Conservation (phyloP, 2,797 vertebrate genomes). For the Semotilus atromaculatus region DNA sequence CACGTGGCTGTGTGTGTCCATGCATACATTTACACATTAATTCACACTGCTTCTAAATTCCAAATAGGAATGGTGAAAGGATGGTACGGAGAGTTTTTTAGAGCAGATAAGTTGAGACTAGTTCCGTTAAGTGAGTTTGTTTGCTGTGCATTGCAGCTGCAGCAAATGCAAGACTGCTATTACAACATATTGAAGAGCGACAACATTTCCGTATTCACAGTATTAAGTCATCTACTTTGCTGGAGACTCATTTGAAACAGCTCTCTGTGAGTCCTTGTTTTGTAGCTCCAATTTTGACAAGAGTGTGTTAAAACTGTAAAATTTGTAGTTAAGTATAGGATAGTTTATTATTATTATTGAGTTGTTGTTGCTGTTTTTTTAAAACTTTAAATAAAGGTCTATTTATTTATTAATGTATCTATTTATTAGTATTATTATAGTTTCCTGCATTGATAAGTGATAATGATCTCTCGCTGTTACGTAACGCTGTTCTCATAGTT, state of each 20-base stretch:
- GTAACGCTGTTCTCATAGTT: slow-evolving; percentile 63
- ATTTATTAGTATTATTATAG: background rate
- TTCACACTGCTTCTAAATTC: slow-evolving; percentile 1
- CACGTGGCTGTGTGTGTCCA: background rate
- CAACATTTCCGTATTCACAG: background rate
- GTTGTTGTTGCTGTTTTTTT: background rate
- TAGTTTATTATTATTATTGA: background rate
- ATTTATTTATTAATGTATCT: background rate
- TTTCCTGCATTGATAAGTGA: background rate
- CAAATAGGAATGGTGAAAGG: background rate
- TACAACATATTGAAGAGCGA: background rate
- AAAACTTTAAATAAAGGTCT: background rate
- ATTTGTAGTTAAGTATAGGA: background rate
- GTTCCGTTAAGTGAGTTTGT: background rate
- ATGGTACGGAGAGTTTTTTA: background rate
- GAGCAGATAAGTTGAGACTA: background rate
- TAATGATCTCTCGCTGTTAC: background rate
- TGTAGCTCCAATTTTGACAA: background rate
- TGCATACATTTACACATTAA: slow-evolving; percentile 6
- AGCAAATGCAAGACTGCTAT: slow-evolving; percentile 10
- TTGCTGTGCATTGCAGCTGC: slow-evolving; percentile 2
- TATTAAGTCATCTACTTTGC: slow-evolving; percentile 13
- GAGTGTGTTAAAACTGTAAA: background rate
- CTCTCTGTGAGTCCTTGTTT: slow-evolving; percentile 16
- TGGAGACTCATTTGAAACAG: slow-evolving; percentile 9